Conservation (phyloP, 2,113 vertebrate genomes). For the Calidris pugnax region DNA sequence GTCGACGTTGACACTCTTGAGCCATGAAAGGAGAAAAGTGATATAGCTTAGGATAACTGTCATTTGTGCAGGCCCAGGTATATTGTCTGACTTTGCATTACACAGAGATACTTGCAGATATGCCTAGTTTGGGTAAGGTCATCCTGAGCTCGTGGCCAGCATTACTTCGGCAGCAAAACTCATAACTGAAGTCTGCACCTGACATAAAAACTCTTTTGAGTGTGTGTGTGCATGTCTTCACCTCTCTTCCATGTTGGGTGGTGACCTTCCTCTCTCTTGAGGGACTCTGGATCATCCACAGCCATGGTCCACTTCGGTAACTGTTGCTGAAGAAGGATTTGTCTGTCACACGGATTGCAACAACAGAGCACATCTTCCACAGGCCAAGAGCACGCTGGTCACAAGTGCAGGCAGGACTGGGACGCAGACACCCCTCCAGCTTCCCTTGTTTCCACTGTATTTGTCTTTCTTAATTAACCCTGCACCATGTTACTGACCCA, state of each 20-base stretch:
- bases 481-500: conserved; percentile 30
- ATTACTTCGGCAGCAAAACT: not conserved
- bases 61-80: not conserved
- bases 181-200: not conserved
- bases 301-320: fast-evolving
- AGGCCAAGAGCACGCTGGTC: not conserved
- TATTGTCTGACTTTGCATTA: not conserved
- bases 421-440: not conserved
- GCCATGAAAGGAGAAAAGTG: not conserved
- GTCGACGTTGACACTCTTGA: not conserved
- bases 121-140: not conserved
- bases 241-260: not conserved
- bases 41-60: not conserved
- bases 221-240: not conserved
- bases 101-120: not conserved
- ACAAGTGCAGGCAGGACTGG: not conserved
- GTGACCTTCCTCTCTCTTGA: not conserved
- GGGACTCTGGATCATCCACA: not conserved
- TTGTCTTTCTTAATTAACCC: conserved; percentile 55
- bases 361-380: not conserved
- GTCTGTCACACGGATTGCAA: not conserved
- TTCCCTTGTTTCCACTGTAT: conserved; percentile 11
- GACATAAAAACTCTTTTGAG: not conserved
- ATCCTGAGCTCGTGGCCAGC: not conserved
- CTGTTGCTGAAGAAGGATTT: not conserved